Base-by-base conservation (phyloP, 1,140 invertebrate genomes). In the Stegodyphus mimosarum region DNA sequence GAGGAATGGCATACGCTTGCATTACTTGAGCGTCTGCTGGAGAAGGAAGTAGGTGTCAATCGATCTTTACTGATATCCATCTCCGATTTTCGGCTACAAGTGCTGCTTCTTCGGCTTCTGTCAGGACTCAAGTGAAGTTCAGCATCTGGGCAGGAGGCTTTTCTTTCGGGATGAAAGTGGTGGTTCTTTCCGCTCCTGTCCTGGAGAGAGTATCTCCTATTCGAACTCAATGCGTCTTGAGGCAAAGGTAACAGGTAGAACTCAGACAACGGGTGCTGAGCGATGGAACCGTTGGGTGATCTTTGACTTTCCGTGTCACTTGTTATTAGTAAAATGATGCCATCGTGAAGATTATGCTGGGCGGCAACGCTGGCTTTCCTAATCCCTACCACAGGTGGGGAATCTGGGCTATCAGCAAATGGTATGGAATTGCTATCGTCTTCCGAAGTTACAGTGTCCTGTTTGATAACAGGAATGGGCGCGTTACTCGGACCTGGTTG, bases 231-330 rank as follows among this genome's bases (percentile, higher is more conserved):
- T 9, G 81, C 81, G 64, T 84, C 81, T 50, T 48, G 81, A 7
- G 81, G 72, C 18, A 84, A 9, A 10, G 81, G 81, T 17, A 84
- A 60, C 60, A 84, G 71, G 53, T 84, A 84, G 71, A 75, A 84
- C 73, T 84, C 81, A 4, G 81, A 84, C 9, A 84, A 33, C 6
- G 72, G 81, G 33, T 84, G 81, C 18, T 84, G 72, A 17, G 71
- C 53, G 5, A 76, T 49, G 7, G 81, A 75, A 9, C 81, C 81
- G 55, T 83, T 83, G 6, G 80, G 80, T 11, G 80, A 83, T 17
- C 81, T 11, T 50, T 84, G 72, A 17, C 73, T 84, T 9, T 76
- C 81, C 2, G n/a, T 70, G 64, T 84, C 81, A 15, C 72, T 75
- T 6, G 81, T 84, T 9, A 84, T 84, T 17, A 84, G 18, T 6